Evolutionary conservation across 2,888 invertebrate genomes (phyloP), one percentile per base, ranked within the genome.

Genomic region (Nysson spinosus): DNA sequence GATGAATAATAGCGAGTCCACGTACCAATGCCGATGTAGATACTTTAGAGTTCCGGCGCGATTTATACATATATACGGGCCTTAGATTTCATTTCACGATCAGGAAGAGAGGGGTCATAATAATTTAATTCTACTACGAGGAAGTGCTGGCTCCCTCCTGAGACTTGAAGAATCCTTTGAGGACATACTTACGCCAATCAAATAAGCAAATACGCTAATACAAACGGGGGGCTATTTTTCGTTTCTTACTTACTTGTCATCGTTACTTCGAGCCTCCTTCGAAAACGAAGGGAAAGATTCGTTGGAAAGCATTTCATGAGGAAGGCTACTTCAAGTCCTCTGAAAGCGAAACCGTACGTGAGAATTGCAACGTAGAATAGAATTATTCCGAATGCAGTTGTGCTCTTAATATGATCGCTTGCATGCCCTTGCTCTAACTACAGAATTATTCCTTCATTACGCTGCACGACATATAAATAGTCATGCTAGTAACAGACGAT

Each of bases 31-130:
- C 57, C 56, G 75, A 77, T 77, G 72, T 75, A 77, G 77, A 77
- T 77, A 77, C 76, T 76, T 76, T 77, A 72, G 72, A 68, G 72
- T 66, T 77, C 66, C 68, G 72, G 54, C 39, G 68, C 42, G 65
- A 32, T 66, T 51, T 60, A 40, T 50, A 42, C 52, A 35, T 40
- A 39, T 40, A 60, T 61, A 61, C 69, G 69, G 60, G 68, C 49
- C 39, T 26, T 47, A 19, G 44, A 37, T 47, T 46, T 22, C 42
- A 9, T 28, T 9, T 7, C 39, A 24, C 34, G 16, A 6, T 4
- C 6, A 47, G 20, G 37, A 37, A 16, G 42, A 28, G 14, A 6
- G 12, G 47, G 24, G 49, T 14, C n/a, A n/a, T n/a, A 50, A 50
- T 50, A 50, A 49, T 57, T 50, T 50, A 50, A 7, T 34, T 57